Conservation (phyloP, 2,113 vertebrate species). For the Pelodiscus sinensis region DNA sequence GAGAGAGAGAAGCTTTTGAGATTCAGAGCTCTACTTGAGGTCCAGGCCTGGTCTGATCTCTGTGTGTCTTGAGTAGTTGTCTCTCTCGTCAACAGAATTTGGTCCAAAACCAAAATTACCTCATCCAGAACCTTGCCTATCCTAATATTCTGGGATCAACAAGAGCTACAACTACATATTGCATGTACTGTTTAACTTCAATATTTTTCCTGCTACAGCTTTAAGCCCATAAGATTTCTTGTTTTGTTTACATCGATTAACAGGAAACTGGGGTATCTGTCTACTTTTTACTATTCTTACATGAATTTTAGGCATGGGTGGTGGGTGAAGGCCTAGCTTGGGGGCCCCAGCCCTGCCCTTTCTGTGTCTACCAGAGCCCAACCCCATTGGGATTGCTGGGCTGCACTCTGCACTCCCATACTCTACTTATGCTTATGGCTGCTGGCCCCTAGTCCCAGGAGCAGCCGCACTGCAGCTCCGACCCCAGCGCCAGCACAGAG, state of each 20-base stretch:
- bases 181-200: neutral
- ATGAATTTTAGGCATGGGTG: neutral
- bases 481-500: too few relatives aligned
- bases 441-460: too few relatives aligned
- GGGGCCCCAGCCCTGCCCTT: too few relatives aligned
- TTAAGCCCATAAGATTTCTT: neutral
- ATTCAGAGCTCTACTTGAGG: neutral
- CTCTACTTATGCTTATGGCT: too few relatives aligned
- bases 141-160: neutral
- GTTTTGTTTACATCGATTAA: slow-evolving; percentile 26
- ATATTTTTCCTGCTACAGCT: neutral
- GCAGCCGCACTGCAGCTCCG: too few relatives aligned
- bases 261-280: neutral
- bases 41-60: neutral
- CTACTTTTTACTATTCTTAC: neutral
- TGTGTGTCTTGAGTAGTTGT: neutral
- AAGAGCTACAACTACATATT: neutral
- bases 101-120: neutral
- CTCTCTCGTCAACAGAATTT: neutral
- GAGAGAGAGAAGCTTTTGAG: neutral
- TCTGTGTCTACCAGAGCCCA: too few relatives aligned
- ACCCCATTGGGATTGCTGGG: too few relatives aligned
- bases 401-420: too few relatives aligned
- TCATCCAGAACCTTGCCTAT: neutral
- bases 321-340: too few relatives aligned